These are phyloP conservation scores for Anabas testudineus DNA, from an alignment of 2,797 vertebrate genomes.

Conservation along the genomic window DNA sequence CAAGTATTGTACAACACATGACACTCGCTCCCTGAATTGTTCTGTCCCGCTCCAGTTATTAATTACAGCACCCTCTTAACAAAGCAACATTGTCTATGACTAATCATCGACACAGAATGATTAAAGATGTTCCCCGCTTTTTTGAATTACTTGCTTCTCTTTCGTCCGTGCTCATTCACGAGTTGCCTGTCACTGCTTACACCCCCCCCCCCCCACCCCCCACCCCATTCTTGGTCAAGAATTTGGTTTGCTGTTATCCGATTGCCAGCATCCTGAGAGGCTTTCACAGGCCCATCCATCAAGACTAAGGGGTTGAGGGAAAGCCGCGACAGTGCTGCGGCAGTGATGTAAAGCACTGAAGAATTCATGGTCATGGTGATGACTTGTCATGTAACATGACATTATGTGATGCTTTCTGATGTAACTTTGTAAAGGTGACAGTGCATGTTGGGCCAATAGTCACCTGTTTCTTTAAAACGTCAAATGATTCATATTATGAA, in stretches of 20 bases:
- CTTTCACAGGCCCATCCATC: slow-evolving; percentile 80
- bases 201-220: too few relatives aligned
- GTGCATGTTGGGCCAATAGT: slow-evolving; percentile 7
- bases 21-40: slow-evolving; percentile 78
- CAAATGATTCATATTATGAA: neutral
- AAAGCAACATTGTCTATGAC: slow-evolving; percentile 84
- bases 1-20: slow-evolving; percentile 78
- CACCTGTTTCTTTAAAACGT: slow-evolving; percentile 11
- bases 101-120: slow-evolving; percentile 84
- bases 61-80: slow-evolving; percentile 84
- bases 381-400: slow-evolving; percentile 14
- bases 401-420: slow-evolving; percentile 1
- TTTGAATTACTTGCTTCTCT: slow-evolving; percentile 67
- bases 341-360: slow-evolving; percentile 63
- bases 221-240: slow-evolving; percentile 77
- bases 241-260: slow-evolving; percentile 76
- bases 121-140: slow-evolving; percentile 80
- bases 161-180: slow-evolving; percentile 66
- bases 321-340: slow-evolving; percentile 58
- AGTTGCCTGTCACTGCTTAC: slow-evolving; percentile 60
- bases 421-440: slow-evolving; percentile 7
- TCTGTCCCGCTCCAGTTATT: slow-evolving; percentile 80
- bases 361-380: slow-evolving; percentile 40
- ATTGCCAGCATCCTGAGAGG: slow-evolving; percentile 77
- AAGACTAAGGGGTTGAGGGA: slow-evolving; percentile 73